Evolutionary conservation across 2,797 vertebrate genomes (phyloP), one percentile per base, ranked within the genome.

Genomic region (Dryobates pubescens): DNA sequence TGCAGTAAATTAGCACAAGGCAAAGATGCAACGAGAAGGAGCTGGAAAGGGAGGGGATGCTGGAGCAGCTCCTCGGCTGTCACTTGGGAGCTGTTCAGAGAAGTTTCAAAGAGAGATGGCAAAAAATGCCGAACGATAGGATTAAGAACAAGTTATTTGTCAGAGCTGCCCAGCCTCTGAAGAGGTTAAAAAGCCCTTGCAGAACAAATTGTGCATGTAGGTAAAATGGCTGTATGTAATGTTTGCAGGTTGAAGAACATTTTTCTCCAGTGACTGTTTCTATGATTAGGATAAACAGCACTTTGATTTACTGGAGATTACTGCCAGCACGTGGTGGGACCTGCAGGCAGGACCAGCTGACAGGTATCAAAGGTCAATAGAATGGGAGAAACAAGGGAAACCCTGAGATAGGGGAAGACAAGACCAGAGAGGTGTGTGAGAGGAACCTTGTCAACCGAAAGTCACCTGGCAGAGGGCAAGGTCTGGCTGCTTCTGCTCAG

Each of bases 401-500:
- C 6, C 7, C 57, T 0, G 9, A 4, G 2, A 17, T 19, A 62
- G 84, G 61, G 43, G 72, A 47, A 69, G 73, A 17, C 20, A 63
- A 63, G 56, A 47, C 0, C 15, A n/a, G 75, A 4, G 3, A n/a
- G 54, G 65, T n/a, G 56, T 3, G 0, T 3, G 69, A 53, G 45
- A 24, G 53, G 38, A 57, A 7, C 65, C 24, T 53, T 15, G 63
- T 6, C 11, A 43, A 20, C 4, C 1, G 1, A 6, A 3, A 4
- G 27, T 4, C 2, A 27, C 54, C 68, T 30, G 67, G 16, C 29
- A 22, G 38, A 45, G 56, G 30, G 43, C 67, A 57, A 41, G 38
- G 51, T 7, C 30, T 56, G 76, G 19, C 76, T 43, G 79, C 65
- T 51, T 19, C 23, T 3, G 5, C 30, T 22, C 8, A 2, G 58